Base-by-base conservation (phyloP, 35 echinoderm and acorn worm species). In the Lytechinus variegatus region DNA sequence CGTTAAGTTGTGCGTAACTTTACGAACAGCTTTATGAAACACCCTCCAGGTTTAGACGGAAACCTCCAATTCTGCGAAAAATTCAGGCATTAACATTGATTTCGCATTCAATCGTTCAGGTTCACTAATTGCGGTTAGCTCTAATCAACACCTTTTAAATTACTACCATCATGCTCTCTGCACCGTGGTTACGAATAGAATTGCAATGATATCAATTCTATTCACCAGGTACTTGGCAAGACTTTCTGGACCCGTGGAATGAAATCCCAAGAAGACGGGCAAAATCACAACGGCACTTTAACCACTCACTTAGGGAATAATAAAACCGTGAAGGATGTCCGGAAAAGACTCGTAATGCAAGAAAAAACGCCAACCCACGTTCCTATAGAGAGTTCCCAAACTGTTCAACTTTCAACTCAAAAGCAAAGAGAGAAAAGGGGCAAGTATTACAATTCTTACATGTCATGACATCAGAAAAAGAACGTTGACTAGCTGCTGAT, bases 191-290 rank as follows among this genome's bases (percentile, higher is more conserved):
- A 2, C 33, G 33, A 44, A 44, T 44, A 44, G 33, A 0, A 44
- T 44, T 44, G 33, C 33, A 44, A 2, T 44, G 33, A 44, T 44
- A 44, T 44, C 2, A 24, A n/a, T 19, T 79, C 5, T 19, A 24
- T 79, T 16, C 5, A 79, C 4, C 66, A 79, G 66, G 24, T 79
- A 79, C 66, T 79, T 19, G 66, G 66, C 66, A 79, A 79, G 19
- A 79, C 66, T 24, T 79, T 79, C 66, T 79, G 66, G 66, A 79
- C 66, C 66, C 66, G 66, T 79, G 66, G 66, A 79, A 79, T 79
- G 66, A 79, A 79, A 4, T 24, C 66, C 8, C 19, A 24, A 79
- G 6, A 14, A 24, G 66, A 79, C n/a, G 12, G 24, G 66, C 66
- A 8, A 24, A 79, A 3, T 24, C n/a, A 7, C 8, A 79, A n/a